Percentiles rank a stretch among this genome's conserved stretches.
Conservation (phyloP, 2,888 invertebrate species). For the Andrena hattorfiana region DNA sequence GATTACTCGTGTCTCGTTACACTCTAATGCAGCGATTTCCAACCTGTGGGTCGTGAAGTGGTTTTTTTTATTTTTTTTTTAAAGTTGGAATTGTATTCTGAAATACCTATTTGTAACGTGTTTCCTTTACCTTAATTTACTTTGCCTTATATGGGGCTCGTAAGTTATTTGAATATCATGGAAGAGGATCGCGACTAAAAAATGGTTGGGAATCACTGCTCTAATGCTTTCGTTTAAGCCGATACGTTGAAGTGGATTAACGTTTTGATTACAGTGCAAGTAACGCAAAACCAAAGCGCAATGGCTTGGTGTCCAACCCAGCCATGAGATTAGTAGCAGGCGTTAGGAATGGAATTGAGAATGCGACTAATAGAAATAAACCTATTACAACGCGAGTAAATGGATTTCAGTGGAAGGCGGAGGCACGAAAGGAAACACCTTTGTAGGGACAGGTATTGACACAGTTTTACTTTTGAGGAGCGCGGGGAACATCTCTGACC, state of each 20-base stretch:
- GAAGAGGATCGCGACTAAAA: too few species aligned
- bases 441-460: conserved; percentile 85
- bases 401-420: conserved; percentile 91
- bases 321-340: conserved; percentile 93
- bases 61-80: too few species aligned
- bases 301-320: conserved; percentile 94
- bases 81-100: too few species aligned
- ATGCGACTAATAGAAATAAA: conserved; percentile 85
- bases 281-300: conserved; percentile 90
- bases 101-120: too few species aligned
- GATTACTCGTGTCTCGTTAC: too few species aligned
- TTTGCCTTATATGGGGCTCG: too few species aligned
- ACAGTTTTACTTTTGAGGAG: conserved; percentile 47
- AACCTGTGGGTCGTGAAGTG: too few species aligned
- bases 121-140: too few species aligned
- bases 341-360: conserved; percentile 90
- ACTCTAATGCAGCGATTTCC: too few species aligned
- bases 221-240: too few species aligned
- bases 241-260: background rate
- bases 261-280: conserved; percentile 74
- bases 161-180: too few species aligned
- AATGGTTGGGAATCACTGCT: too few species aligned
- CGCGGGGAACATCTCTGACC: conserved; percentile 21
- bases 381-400: conserved; percentile 86
- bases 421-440: conserved; percentile 91